A percentile compares a stretch with the other conserved stretches of the same genome.
Conservation (phyloP, 2,113 vertebrate genomes). For the Ictalurus punctatus region DNA sequence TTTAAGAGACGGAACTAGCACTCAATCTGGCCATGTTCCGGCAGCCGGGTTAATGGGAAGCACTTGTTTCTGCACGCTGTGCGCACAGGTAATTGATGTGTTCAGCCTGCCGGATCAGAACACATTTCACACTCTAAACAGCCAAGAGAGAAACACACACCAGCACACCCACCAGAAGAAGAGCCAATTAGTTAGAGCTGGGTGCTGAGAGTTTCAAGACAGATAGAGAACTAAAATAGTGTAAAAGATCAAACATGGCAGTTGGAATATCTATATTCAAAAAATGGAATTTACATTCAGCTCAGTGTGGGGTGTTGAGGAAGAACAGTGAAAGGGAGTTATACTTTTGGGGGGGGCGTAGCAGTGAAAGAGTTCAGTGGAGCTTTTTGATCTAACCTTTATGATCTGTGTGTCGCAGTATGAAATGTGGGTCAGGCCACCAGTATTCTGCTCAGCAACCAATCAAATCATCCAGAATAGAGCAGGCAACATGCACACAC, state of each 20-base stretch:
- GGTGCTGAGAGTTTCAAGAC: not conserved
- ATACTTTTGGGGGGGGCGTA: not conserved
- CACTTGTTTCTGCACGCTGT: conserved; percentile 39
- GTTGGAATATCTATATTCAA: not conserved
- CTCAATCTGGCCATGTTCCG: conserved; percentile 28
- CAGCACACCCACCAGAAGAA: not conserved
- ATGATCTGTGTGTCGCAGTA: conserved; percentile 53
- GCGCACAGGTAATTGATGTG: conserved; percentile 41
- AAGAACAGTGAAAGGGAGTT: not conserved
- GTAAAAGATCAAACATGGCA: not conserved
- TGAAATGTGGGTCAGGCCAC: conserved; percentile 69
- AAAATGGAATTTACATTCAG: conserved; percentile 29
- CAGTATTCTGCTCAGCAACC: conserved; percentile 56
- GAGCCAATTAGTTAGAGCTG: conserved; percentile 15
- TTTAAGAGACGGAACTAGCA: conserved; percentile 14
- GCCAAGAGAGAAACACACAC: conserved; percentile 19
- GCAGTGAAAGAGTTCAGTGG: conserved; percentile 24
- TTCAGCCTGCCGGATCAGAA: conserved; percentile 41
- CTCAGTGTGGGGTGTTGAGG: not conserved
- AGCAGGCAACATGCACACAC: conserved; percentile 8
- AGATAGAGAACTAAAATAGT: not conserved
- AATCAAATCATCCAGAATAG: conserved; percentile 47
- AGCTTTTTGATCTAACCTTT: conserved; percentile 63
- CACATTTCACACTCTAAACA: conserved; percentile 51
- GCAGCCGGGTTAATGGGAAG: conserved; percentile 47